phyloP scores from a whole-genome alignment of 2,113 vertebrate species.

The Gallinago jamesoni region DNA sequence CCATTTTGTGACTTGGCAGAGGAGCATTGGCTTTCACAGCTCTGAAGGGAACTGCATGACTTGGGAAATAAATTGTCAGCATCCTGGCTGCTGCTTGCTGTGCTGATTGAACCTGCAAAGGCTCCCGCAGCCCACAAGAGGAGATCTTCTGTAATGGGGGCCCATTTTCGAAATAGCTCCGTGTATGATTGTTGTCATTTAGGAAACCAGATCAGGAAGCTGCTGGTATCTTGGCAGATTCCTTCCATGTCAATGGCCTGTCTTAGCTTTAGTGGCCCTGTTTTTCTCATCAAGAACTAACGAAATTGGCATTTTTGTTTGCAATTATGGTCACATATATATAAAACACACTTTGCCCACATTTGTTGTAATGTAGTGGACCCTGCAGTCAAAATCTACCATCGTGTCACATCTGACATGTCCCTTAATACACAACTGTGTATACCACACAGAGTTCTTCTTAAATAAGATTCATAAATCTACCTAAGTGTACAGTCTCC shows the following conservation, averaged over 20 bases:
- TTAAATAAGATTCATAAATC: background rate
- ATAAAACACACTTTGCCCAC: background rate
- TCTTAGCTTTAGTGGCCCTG: background rate
- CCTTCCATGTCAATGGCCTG: background rate
- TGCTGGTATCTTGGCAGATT: background rate
- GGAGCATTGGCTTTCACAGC: background rate
- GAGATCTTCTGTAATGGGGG: background rate
- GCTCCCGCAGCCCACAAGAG: fast-evolving
- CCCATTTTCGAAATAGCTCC: background rate
- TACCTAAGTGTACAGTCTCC: no score
- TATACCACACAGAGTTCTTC: background rate
- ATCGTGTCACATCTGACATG: background rate
- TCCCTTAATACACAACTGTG: background rate
- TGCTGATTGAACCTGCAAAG: background rate
- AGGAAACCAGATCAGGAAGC: background rate
- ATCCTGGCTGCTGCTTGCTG: background rate
- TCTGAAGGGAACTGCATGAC: background rate
- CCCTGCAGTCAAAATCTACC: background rate
- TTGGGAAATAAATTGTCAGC: background rate
- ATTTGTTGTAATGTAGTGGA: background rate
- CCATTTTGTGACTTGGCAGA: background rate
- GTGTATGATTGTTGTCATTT: fast-evolving
- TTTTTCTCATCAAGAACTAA: background rate
- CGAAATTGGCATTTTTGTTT: background rate
- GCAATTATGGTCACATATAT: background rate